Evolutionary conservation across 92 coral and sea anemone genomes (phyloP), one percentile per base, ranked within the genome.

Genomic region (Pocillopora grandis): DNA sequence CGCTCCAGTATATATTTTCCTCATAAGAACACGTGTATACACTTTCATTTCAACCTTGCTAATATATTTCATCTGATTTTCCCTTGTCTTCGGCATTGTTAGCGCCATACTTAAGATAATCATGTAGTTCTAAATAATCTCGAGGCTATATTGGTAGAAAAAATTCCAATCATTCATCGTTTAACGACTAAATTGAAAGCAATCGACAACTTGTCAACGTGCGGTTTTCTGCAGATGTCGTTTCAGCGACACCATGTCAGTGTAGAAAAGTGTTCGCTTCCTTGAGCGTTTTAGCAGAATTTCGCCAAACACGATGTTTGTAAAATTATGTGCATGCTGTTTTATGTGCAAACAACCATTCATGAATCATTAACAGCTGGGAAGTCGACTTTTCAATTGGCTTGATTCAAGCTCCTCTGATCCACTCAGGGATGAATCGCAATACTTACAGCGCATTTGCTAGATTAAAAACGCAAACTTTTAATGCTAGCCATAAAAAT

Each of bases 281-380:
- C 66, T 80, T 18, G 7, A 17, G 35, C 9, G 19, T 19, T 15
- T 67, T n/a, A 68, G 57, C 62, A 8, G 18, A 73, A 16, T 19
- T 9, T 10, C 20, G 33, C 7, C 52, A 65, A 78, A 55, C 65
- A 68, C 55, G 49, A 62, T 71, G 66, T 20, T 57, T 76, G 57
- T 57, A 17, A 66, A 52, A 66, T 5, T 52, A 52, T 52, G 16
- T 12, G 27, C 18, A 11, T 64, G 8, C 49, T 79, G 49, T 49
- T 76, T 64, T 33, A n/a, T 12, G 62, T 55, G 76, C 66, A 80
- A 72, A 80, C 84, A 67, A 31, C 15, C 13, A n/a, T 55, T 80
- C 66, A 68, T 42, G 52, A 75, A 80, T 75, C 27, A n/a, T 23
- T 52, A 42, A 66, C 72, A 67, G 84, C 66, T 80, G 72, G 66